phyloP scores from a whole-genome alignment of 2,888 invertebrate species.

The Ormia ochracea region DNA sequence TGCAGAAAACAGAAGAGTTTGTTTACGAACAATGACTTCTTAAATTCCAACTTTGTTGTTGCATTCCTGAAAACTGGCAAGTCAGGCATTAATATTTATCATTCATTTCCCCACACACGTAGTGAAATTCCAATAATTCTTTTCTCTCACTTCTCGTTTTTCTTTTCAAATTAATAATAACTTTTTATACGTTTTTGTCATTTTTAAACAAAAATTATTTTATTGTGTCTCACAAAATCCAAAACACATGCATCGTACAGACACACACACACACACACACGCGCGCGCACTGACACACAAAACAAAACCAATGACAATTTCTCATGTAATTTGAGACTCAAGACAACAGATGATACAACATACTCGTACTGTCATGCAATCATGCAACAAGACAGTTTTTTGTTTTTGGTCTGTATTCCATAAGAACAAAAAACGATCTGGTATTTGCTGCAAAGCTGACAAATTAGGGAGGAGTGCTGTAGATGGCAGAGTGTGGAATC shows the following conservation, averaged over 20 bases:
- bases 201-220: neutral
- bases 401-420: no score
- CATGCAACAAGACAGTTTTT: slow-evolving; percentile 10
- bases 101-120: slow-evolving; percentile 58
- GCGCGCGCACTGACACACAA: slow-evolving; percentile 11
- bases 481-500: neutral
- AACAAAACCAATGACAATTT: slow-evolving; percentile 55
- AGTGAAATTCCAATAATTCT: slow-evolving; percentile 58
- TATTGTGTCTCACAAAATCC: slow-evolving; percentile 5
- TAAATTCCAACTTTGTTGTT: neutral
- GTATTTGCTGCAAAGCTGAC: neutral
- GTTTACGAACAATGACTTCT: neutral
- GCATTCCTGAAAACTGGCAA: slow-evolving; percentile 15
- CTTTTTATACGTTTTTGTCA: slow-evolving; percentile 34
- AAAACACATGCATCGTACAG: no score
- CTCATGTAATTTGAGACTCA: slow-evolving; percentile 55
- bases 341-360: slow-evolving; percentile 13
- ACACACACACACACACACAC: no score
- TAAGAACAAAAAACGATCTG: neutral
- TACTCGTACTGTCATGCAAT: no score
- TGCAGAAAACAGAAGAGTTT: neutral
- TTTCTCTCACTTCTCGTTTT: neutral
- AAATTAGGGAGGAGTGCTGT: neutral
- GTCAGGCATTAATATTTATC: slow-evolving; percentile 24
- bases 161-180: slow-evolving; percentile 41